Evolutionary conservation across 2,888 invertebrate genomes (phyloP).

Genomic region (Keiferia lycopersicella): DNA sequence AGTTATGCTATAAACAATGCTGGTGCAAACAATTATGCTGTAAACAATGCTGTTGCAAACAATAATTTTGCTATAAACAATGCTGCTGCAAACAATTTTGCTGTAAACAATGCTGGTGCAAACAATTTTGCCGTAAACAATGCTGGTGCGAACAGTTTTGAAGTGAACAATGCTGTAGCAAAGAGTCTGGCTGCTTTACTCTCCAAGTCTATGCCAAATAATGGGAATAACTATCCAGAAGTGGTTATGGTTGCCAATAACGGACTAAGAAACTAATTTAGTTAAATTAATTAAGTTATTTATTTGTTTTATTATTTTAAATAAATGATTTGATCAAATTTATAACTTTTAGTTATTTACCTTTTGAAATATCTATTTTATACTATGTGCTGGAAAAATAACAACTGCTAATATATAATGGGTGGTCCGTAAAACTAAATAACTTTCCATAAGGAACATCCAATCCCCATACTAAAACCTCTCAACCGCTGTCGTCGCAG

Average conservation of each 20-base stretch:
- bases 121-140: not conserved
- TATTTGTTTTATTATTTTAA: conserved; percentile 11
- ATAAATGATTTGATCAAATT: not conserved
- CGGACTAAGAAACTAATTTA: conserved; percentile 1
- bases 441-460: too few relatives aligned
- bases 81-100: not conserved
- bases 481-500: too few relatives aligned
- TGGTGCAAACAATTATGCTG: not conserved
- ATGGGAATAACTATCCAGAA: not conserved
- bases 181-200: not conserved
- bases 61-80: not conserved
- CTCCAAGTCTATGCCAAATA: not conserved
- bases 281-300: not conserved
- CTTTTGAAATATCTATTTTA: too few relatives aligned
- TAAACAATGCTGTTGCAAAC: not conserved
- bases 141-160: not conserved
- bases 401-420: too few relatives aligned
- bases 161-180: not conserved
- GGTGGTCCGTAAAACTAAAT: too few relatives aligned
- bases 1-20: not conserved
- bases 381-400: too few relatives aligned
- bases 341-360: not conserved
- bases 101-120: not conserved
- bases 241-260: not conserved
- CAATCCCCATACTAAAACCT: too few relatives aligned